Conservation (phyloP, 2,797 vertebrate species). For the Lagorchestes hirsutus region DNA sequence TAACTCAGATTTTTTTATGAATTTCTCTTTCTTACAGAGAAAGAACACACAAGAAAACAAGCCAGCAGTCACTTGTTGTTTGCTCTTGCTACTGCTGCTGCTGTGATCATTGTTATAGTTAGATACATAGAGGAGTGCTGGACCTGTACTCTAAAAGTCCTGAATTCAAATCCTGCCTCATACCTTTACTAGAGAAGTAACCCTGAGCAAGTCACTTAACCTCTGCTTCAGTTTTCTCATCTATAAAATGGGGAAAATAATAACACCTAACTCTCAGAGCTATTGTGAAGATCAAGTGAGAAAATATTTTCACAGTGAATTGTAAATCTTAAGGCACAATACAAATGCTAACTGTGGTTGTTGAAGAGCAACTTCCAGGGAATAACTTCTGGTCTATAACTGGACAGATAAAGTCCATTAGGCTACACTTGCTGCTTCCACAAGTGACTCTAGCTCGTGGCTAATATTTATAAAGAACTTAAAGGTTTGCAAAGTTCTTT, state of each 20-base stretch:
- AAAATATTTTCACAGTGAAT: neutral
- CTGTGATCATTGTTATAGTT: neutral
- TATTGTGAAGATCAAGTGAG: neutral
- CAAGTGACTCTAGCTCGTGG: neutral
- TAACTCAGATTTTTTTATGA: neutral
- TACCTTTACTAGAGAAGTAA: neutral
- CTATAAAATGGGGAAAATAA: neutral
- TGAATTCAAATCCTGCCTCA: neutral
- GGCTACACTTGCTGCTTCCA: neutral
- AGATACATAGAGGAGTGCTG: neutral
- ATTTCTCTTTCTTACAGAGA: neutral
- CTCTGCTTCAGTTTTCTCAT: neutral
- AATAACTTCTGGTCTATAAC: neutral
- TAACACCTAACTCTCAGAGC: neutral
- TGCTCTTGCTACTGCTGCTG: neutral
- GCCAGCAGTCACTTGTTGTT: neutral
- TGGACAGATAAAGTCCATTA: neutral
- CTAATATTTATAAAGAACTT: neutral
- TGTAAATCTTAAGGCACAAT: neutral
- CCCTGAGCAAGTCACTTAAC: neutral
- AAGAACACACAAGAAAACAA: neutral
- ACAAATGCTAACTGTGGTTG: neutral
- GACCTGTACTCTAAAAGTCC: neutral
- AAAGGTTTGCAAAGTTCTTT: neutral
- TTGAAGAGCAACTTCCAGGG: neutral